phyloP scores from a whole-genome alignment of 30 jellyfish, hydroid and myxozoan genomes.

The Hydra vulgaris region DNA sequence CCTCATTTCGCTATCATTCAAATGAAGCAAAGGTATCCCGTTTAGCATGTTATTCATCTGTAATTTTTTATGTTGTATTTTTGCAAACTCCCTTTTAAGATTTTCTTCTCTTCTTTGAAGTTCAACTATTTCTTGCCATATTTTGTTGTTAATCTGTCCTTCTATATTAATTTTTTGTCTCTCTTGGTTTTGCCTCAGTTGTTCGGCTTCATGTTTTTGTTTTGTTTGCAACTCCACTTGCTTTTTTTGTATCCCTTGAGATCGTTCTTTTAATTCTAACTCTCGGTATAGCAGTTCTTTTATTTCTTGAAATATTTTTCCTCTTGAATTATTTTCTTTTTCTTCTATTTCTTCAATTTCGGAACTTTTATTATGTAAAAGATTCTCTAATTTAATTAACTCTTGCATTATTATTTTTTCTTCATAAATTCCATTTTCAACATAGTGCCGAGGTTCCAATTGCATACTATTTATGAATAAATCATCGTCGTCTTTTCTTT shows the following conservation, averaged over 20 bases:
- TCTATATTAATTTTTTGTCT: neutral
- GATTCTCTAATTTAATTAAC: neutral
- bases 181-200: neutral
- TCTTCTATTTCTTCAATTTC: constrained; percentile 3
- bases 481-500: neutral
- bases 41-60: neutral
- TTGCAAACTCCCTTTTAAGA: neutral
- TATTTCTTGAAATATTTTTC: constrained; percentile 23
- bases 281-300: constrained; percentile 22
- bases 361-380: neutral
- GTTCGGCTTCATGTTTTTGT: neutral
- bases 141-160: constrained; percentile 12
- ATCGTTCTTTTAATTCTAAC: constrained; percentile 6
- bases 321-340: constrained; percentile 12
- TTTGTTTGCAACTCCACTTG: neutral
- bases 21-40: neutral
- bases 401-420: constrained; percentile 11
- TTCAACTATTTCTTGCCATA: constrained; percentile 20
- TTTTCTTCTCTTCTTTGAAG: constrained; percentile 23
- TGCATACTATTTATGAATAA: neutral
- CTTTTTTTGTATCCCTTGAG: neutral
- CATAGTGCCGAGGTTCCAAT: constrained; percentile 12
- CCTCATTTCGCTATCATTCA: neutral
- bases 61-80: neutral
- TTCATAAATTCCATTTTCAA: constrained; percentile 9